Evolutionary conservation across 2,797 vertebrate species (phyloP).

Genomic region (Coluber constrictor): DNA sequence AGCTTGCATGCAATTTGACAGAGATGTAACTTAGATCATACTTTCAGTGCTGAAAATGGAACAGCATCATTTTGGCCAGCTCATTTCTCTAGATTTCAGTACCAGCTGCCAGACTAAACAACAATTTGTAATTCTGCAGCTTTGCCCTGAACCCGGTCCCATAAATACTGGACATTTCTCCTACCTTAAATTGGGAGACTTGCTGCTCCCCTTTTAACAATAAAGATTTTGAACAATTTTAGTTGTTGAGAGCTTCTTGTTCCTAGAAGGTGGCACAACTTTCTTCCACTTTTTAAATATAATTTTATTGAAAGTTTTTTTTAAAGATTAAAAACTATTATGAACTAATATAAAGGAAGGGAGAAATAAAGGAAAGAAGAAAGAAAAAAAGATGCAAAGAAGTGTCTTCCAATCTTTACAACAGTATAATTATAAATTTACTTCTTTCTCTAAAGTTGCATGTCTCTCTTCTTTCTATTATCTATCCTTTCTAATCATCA

Average conservation of each 20-base stretch:
- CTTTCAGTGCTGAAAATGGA: neutral
- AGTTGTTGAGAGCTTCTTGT: neutral
- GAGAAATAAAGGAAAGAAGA: neutral
- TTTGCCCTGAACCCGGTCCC: neutral
- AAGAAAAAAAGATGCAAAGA: neutral
- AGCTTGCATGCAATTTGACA: neutral
- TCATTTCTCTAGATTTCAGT: neutral
- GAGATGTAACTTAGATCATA: neutral
- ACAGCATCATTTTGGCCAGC: neutral
- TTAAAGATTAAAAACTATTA: neutral
- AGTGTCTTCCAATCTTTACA: neutral
- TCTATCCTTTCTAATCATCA: neutral
- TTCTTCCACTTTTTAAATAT: neutral
- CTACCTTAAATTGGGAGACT: neutral
- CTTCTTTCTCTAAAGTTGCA: neutral
- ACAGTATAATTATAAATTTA: neutral
- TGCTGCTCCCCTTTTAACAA: neutral
- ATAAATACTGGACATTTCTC: neutral
- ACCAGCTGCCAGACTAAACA: neutral
- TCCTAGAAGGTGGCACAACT: neutral
- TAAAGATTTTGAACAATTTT: neutral
- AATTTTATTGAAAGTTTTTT: neutral
- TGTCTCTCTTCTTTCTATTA: neutral
- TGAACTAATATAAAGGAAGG: neutral
- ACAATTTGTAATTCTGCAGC: neutral